Evolutionary conservation across 2,888 invertebrate genomes (phyloP).

Genomic region (Parnassius mnemosyne): DNA sequence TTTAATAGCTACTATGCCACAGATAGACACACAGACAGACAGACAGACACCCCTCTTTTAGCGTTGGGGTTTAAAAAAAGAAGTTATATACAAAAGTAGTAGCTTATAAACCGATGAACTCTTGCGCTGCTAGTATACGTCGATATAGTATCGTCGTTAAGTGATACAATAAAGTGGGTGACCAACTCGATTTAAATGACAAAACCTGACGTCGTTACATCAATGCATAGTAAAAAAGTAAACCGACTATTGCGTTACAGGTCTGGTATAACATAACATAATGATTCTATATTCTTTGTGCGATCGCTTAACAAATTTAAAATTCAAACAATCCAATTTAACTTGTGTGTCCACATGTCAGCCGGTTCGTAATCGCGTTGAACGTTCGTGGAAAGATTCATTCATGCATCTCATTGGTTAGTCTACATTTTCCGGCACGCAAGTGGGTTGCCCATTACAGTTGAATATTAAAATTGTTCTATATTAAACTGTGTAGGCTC

Average conservation of each 20-base stretch:
- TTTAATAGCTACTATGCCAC: too few relatives aligned
- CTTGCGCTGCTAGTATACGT: too few relatives aligned
- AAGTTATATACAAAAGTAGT: too few relatives aligned
- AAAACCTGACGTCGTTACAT: conserved; percentile 16
- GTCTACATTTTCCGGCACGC: conserved; percentile 2
- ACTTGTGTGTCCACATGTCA: conserved; percentile 11
- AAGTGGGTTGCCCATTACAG: background rate
- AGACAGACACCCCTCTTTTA: too few relatives aligned
- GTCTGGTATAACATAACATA: conserved; percentile 10
- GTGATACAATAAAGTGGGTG: conserved; percentile 3
- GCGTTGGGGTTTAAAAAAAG: too few relatives aligned
- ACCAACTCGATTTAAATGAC: conserved; percentile 10
- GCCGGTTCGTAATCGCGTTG: conserved; percentile 3
- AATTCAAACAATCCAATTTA: conserved; percentile 19
- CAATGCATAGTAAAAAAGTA: conserved; percentile 16
- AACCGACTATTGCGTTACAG: conserved; percentile 18
- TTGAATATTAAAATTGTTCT: conserved; percentile 1
- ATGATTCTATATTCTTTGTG: conserved; percentile 18
- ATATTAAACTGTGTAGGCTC: background rate
- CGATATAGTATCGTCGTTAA: too few relatives aligned
- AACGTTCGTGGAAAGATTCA: conserved; percentile 14
- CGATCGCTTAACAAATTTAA: conserved; percentile 21
- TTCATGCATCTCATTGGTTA: conserved; percentile 12
- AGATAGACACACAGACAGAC: too few relatives aligned
- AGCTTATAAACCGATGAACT: too few relatives aligned